These are phyloP conservation scores for Leuctra nigra DNA, from an alignment of 2,888 invertebrate species.

Conservation along the genomic window DNA sequence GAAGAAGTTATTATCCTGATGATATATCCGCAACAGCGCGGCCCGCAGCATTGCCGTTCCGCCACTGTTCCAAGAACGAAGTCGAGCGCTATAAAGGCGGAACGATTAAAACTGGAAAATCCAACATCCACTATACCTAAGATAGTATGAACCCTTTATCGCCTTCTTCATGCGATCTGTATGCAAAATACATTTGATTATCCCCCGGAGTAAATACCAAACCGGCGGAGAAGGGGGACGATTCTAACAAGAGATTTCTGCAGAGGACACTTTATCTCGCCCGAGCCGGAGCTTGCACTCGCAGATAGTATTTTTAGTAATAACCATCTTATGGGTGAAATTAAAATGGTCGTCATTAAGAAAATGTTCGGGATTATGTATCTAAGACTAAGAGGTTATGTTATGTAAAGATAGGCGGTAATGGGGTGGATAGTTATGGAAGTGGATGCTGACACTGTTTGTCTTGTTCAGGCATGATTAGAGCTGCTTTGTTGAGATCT, in stretches of 20 bases:
- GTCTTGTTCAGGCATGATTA: too few relatives aligned
- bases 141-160: conserved; percentile 29
- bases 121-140: conserved; percentile 25
- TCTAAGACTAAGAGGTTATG: conserved; percentile 15
- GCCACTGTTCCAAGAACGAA: too few relatives aligned
- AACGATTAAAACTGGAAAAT: conserved; percentile 28
- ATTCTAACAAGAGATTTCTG: conserved; percentile 4
- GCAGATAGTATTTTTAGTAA: conserved; percentile 11
- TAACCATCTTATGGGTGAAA: conserved; percentile 17
- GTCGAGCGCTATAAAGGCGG: too few relatives aligned
- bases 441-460: too few relatives aligned
- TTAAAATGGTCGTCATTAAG: conserved; percentile 14
- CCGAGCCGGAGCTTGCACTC: background rate
- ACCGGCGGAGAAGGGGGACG: conserved; percentile 18
- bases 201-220: conserved; percentile 29
- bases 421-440: too few relatives aligned
- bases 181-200: conserved; percentile 29
- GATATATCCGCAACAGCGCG: too few relatives aligned
- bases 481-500: too few relatives aligned
- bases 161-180: conserved; percentile 27
- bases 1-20: too few relatives aligned
- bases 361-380: conserved; percentile 13
- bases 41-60: too few relatives aligned
- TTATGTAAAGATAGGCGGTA: conserved; percentile 14
- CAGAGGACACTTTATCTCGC: conserved; percentile 8